A percentile compares a stretch with the other conserved stretches of the same genome.
These are phyloP conservation scores for Orthosia gothica DNA, from an alignment of 2,888 invertebrate species.

Conservation along the genomic window DNA sequence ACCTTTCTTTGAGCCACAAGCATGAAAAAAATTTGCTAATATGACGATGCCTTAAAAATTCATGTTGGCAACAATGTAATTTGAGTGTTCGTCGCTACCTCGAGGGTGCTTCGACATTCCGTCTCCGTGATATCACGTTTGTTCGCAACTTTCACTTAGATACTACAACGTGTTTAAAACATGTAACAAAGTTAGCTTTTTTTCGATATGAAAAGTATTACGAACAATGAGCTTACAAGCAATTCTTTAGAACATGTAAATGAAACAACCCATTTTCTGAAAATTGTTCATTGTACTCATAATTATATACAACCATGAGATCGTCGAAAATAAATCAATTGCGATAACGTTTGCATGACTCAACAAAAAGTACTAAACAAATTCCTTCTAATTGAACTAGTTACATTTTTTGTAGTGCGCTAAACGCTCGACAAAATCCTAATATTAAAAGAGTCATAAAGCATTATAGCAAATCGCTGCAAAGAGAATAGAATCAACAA, in stretches of 20 bases:
- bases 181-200: conserved; percentile 38
- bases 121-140: conserved; percentile 63
- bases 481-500: conserved; percentile 44
- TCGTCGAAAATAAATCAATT: too few relatives aligned
- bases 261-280: too few relatives aligned
- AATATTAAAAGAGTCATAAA: conserved; percentile 14
- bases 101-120: conserved; percentile 65
- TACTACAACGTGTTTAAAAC: conserved; percentile 43
- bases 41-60: conserved; percentile 66
- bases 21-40: conserved; percentile 56
- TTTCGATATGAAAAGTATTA: conserved; percentile 34
- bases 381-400: background rate
- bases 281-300: too few relatives aligned
- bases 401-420: background rate
- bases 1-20: conserved; percentile 37
- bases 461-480: conserved; percentile 9
- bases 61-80: conserved; percentile 70
- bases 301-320: too few relatives aligned
- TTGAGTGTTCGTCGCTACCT: conserved; percentile 62
- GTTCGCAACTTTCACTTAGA: conserved; percentile 53
- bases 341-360: too few relatives aligned
- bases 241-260: conserved; percentile 1
- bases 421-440: background rate
- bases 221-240: conserved; percentile 1
- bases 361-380: too few relatives aligned